phyloP scores from a whole-genome alignment of 1,140 invertebrate genomes.

The Sarcophaga bullata region DNA sequence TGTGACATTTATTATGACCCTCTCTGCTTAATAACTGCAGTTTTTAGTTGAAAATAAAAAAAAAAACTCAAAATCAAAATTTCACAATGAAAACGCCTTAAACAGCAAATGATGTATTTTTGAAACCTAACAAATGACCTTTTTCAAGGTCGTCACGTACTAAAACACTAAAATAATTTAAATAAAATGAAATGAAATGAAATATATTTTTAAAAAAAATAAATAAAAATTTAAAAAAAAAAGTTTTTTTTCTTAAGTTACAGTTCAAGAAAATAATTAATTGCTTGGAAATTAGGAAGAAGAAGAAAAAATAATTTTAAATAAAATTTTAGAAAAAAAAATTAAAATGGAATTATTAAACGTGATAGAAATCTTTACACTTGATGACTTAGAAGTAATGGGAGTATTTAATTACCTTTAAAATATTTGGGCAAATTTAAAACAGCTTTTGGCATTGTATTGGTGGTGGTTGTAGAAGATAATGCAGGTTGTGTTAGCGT shows the following conservation, averaged over 20 bases:
- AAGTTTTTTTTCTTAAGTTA: neutral
- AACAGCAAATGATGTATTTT: neutral
- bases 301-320: neutral
- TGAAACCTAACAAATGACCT: neutral
- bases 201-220: neutral
- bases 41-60: neutral
- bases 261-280: conserved; percentile 26
- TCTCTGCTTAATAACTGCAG: neutral
- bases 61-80: neutral
- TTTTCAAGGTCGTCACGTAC: conserved; percentile 35
- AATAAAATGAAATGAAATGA: no score
- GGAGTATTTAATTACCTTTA: conserved; percentile 30
- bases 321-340: neutral
- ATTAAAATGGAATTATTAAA: neutral
- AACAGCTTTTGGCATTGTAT: neutral
- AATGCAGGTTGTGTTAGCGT: neutral
- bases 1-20: neutral
- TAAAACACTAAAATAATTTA: neutral
- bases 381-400: neutral
- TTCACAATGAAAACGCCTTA: neutral
- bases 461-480: neutral
- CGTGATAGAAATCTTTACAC: neutral
- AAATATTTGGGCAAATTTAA: conserved; percentile 44
- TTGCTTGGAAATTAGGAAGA: neutral
- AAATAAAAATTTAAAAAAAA: neutral